Percentiles rank a stretch among this genome's conserved stretches.
These are phyloP conservation scores for Nephila pilipes DNA, from an alignment of 1,140 invertebrate genomes.

Conservation along the genomic window DNA sequence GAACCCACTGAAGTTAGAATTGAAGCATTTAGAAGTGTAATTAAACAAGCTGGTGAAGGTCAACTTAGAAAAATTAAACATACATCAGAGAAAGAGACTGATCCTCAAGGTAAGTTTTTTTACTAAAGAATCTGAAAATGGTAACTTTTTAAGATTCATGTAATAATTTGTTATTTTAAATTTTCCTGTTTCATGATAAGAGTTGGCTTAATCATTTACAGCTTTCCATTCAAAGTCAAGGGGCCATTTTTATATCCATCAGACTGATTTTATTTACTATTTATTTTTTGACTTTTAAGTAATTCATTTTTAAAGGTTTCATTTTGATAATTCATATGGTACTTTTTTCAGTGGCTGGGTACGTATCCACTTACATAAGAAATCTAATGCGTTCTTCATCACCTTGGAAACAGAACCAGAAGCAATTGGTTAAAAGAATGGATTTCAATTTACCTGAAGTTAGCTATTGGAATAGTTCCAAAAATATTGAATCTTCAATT, in stretches of 20 bases:
- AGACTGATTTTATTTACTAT: too few species aligned
- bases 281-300: too few species aligned
- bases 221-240: too few species aligned
- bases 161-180: too few species aligned
- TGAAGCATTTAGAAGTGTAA: constrained; percentile 9
- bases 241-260: too few species aligned
- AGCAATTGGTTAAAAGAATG: not conserved
- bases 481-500: constrained; percentile 62
- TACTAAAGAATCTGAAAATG: not conserved
- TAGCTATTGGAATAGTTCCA: constrained; percentile 61
- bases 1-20: constrained; percentile 66
- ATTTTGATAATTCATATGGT: not conserved
- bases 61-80: constrained; percentile 27
- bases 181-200: too few species aligned
- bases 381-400: constrained; percentile 49
- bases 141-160: too few species aligned
- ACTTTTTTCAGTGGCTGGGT: constrained; percentile 55
- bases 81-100: not conserved
- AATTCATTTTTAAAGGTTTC: too few species aligned
- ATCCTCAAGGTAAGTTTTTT: constrained; percentile 53
- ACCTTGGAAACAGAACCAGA: constrained; percentile 13
- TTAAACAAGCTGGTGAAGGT: constrained; percentile 5
- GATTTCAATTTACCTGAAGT: not conserved
- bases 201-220: too few species aligned
- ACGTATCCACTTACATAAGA: not conserved